A percentile compares a stretch with the other conserved stretches of the same genome.
Evolutionary conservation across 2,113 vertebrate species (phyloP).

Genomic region (Colinus virginianus): DNA sequence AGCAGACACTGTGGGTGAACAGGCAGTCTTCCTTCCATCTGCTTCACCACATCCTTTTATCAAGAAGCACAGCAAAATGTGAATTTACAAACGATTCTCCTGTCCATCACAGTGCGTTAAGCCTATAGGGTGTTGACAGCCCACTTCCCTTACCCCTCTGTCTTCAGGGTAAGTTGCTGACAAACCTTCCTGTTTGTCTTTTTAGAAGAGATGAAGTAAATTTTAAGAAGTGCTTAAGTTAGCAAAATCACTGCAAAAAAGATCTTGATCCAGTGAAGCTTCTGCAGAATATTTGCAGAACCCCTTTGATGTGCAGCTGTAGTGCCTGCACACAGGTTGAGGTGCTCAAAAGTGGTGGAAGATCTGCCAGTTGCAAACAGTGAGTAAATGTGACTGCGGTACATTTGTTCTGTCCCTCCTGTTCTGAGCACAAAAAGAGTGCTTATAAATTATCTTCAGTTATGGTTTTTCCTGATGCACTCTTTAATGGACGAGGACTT

Average conservation of each 20-base stretch:
- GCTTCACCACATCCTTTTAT: neutral
- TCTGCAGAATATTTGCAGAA: neutral
- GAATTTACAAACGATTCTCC: neutral
- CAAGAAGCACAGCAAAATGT: neutral
- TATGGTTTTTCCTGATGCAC: neutral
- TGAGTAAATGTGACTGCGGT: neutral
- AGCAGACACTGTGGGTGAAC: neutral
- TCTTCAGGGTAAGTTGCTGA: neutral
- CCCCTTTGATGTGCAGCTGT: neutral
- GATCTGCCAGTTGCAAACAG: neutral
- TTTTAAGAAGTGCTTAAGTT: neutral
- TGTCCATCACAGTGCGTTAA: neutral
- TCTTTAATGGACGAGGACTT: neutral
- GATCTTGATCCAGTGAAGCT: neutral
- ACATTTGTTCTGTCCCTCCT: neutral
- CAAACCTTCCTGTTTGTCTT: constrained; percentile 17
- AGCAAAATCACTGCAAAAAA: neutral
- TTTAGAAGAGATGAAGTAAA: neutral
- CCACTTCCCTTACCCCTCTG: neutral
- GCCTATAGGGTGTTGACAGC: neutral
- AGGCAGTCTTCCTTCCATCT: neutral
- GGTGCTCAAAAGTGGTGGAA: neutral
- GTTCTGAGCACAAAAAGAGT: neutral
- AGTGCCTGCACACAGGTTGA: neutral
- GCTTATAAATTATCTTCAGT: neutral